Conservation (phyloP, 1,140 invertebrate species). For the Megathymus violae region DNA sequence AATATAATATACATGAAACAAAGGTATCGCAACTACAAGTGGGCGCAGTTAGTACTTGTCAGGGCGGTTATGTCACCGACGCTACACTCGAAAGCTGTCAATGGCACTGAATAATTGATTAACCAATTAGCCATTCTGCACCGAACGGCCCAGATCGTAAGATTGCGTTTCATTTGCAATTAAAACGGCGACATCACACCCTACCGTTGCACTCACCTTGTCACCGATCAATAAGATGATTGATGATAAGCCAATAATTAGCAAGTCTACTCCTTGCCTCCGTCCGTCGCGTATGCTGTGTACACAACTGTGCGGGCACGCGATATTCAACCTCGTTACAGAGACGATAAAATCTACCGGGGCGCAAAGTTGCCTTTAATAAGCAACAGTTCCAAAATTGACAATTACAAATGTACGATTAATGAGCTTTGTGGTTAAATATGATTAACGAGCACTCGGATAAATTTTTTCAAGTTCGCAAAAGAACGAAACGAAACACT, state of each 20-base stretch:
- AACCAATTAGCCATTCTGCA: slow-evolving; percentile 27
- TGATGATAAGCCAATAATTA: slow-evolving; percentile 74
- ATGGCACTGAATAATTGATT: slow-evolving; percentile 39
- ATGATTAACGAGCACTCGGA: slow-evolving; percentile 68
- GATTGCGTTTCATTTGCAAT: slow-evolving; percentile 36
- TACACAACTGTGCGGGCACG: slow-evolving; percentile 1
- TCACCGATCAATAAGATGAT: slow-evolving; percentile 63
- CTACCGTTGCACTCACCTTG: slow-evolving; percentile 44
- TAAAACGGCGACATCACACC: slow-evolving; percentile 31
- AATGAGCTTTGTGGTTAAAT: slow-evolving; percentile 73
- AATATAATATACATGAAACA: slow-evolving; percentile 5
- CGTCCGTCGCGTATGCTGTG: slow-evolving; percentile 27
- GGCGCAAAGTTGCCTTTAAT: slow-evolving; percentile 29
- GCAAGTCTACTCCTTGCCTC: slow-evolving; percentile 51
- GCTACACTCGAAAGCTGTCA: slow-evolving; percentile 30
- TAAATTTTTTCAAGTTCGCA: slow-evolving; percentile 46
- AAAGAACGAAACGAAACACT: slow-evolving; percentile 38
- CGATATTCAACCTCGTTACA: slow-evolving; percentile 22
- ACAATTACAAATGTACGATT: slow-evolving; percentile 76
- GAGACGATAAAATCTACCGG: slow-evolving; percentile 16
- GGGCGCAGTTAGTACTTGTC: slow-evolving; percentile 23
- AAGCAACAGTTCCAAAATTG: slow-evolving; percentile 57
- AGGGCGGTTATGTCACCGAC: slow-evolving; percentile 33
- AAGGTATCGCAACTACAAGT: slow-evolving; percentile 16
- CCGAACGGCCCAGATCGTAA: slow-evolving; percentile 33